Percentiles rank a stretch among this genome's conserved stretches.
Conservation (phyloP, 1,140 invertebrate genomes). For the Philopotamus ludificatus region DNA sequence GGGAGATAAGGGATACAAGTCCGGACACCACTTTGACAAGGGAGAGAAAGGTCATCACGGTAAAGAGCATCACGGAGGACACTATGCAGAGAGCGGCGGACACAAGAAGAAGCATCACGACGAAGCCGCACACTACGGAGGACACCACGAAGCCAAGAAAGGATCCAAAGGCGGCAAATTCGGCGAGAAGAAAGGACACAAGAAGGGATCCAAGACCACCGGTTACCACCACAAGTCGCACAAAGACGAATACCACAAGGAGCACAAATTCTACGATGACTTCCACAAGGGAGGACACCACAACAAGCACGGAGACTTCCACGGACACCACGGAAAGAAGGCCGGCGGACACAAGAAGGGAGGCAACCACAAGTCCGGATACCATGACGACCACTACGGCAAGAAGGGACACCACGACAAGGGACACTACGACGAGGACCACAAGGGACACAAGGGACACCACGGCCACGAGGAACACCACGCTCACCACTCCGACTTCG, state of each 20-base stretch:
- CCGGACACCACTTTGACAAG: constrained; percentile 66
- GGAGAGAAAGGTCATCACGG: constrained; percentile 70
- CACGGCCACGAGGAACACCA: constrained; percentile 66
- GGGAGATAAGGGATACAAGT: constrained; percentile 67
- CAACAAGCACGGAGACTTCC: constrained; percentile 66
- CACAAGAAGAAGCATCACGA: constrained; percentile 77
- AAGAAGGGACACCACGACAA: constrained; percentile 74
- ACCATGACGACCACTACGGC: constrained; percentile 69
- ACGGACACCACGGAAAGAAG: constrained; percentile 68
- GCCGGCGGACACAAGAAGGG: constrained; percentile 71
- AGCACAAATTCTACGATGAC: constrained; percentile 82
- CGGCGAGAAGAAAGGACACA: constrained; percentile 75
- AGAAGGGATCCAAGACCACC: constrained; percentile 70
- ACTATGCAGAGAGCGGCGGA: constrained; percentile 71
- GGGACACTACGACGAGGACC: constrained; percentile 63
- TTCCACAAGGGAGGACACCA: constrained; percentile 74
- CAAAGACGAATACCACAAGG: constrained; percentile 80
- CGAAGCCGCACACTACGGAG: constrained; percentile 64
- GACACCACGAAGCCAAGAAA: constrained; percentile 72
- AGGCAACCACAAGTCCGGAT: constrained; percentile 66
- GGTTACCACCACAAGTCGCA: constrained; percentile 78
- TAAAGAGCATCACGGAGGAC: constrained; percentile 68
- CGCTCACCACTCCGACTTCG: constrained; percentile 64
- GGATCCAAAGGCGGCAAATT: constrained; percentile 75
- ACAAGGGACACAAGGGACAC: constrained; percentile 63